These are phyloP conservation scores for Tetragonisca angustula DNA, from an alignment of 2,888 invertebrate species.

Conservation along the genomic window DNA sequence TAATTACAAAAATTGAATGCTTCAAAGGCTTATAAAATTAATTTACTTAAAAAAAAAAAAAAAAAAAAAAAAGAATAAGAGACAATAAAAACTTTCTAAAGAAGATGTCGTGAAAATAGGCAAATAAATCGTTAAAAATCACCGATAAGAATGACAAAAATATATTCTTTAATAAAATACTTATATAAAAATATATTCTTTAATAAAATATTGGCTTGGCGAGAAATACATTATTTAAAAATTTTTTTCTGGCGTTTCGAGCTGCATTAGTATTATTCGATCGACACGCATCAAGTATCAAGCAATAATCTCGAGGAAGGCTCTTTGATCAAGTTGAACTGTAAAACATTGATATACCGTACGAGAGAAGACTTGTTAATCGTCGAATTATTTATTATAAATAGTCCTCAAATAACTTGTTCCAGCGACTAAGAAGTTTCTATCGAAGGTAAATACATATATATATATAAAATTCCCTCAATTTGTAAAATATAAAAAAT, in stretches of 20 bases:
- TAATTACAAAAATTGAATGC: too few species aligned
- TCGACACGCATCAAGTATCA: not conserved
- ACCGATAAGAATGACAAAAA: not conserved
- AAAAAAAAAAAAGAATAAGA: not conserved
- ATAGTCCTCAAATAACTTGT: not conserved
- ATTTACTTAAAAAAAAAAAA: too few species aligned
- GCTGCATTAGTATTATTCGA: not conserved
- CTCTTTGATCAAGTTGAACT: not conserved
- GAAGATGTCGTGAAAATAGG: not conserved
- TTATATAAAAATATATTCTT: too few species aligned
- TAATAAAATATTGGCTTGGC: not conserved
- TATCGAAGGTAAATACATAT: too few species aligned
- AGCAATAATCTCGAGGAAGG: not conserved
- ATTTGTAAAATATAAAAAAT: too few species aligned
- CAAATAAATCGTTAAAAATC: not conserved
- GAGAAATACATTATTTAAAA: not conserved
- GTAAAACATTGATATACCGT: not conserved
- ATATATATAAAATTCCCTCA: too few species aligned
- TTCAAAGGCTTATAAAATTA: too few species aligned
- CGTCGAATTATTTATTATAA: slow-evolving; percentile 17
- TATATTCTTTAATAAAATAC: not conserved
- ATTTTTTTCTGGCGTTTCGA: not conserved
- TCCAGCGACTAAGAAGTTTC: not conserved
- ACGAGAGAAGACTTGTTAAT: not conserved
- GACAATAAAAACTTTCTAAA: not conserved